Percentiles rank a stretch among this genome's conserved stretches.
phyloP scores from a whole-genome alignment of 2,113 vertebrate species.

The Spea bombifrons region DNA sequence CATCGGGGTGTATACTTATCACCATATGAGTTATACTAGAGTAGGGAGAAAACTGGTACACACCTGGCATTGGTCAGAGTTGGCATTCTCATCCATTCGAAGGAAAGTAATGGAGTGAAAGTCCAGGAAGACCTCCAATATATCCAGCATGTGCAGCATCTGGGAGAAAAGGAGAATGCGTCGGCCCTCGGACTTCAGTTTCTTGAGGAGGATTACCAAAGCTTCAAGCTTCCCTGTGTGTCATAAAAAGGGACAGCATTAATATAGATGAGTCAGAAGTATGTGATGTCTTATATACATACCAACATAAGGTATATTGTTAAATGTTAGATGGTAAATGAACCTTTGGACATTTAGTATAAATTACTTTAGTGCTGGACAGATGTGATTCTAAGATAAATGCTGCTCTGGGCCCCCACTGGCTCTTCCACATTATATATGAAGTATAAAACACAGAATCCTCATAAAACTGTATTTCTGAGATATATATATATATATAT shows the following conservation, averaged over 20 bases:
- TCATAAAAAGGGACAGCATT: background rate
- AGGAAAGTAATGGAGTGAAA: slow-evolving; percentile 84
- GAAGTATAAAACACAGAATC: no score
- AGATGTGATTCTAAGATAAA: no score
- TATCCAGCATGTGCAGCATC: slow-evolving; percentile 80
- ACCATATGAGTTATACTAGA: background rate
- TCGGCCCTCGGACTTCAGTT: slow-evolving; percentile 81
- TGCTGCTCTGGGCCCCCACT: no score
- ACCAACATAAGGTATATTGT: no score
- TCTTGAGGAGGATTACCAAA: slow-evolving; percentile 85
- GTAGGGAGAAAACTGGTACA: background rate
- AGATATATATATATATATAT: no score
- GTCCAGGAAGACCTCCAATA: slow-evolving; percentile 79
- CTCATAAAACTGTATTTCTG: no score
- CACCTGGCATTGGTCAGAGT: slow-evolving; percentile 83
- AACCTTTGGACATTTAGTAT: no score
- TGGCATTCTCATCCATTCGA: slow-evolving; percentile 88
- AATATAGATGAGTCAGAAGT: background rate
- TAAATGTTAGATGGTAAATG: no score
- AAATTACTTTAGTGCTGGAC: no score
- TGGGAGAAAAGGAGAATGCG: slow-evolving; percentile 89
- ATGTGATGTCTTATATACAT: no score
- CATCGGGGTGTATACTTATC: no score
- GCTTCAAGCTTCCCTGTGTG: slow-evolving; percentile 89
- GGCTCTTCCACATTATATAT: no score